These are phyloP conservation scores for Lophochroa leadbeateri DNA, from an alignment of 2,113 vertebrate genomes.

Conservation along the genomic window DNA sequence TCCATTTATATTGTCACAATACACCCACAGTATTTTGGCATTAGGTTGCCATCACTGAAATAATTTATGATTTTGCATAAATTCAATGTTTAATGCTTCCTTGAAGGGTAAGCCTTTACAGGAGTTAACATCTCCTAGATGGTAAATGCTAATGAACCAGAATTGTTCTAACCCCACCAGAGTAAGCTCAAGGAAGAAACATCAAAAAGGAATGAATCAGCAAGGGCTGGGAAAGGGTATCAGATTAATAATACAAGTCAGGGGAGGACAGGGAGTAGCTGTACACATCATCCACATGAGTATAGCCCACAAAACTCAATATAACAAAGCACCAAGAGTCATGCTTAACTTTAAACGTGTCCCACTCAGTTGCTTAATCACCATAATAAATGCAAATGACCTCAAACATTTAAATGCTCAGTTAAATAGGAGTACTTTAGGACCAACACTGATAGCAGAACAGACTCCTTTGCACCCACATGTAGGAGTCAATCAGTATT, in stretches of 20 bases:
- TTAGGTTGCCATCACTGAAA: neutral
- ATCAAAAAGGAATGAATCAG: neutral
- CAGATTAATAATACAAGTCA: neutral
- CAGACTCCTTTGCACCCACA: neutral
- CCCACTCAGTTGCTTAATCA: neutral
- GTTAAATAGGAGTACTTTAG: neutral
- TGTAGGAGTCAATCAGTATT: neutral
- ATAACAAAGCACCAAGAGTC: neutral
- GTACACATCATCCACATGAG: neutral
- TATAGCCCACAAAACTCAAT: neutral
- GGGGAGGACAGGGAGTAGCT: neutral
- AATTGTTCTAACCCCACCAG: neutral
- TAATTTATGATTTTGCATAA: neutral
- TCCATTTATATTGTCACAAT: neutral
- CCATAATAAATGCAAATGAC: neutral
- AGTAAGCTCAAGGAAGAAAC: neutral
- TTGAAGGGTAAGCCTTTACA: neutral
- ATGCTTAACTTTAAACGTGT: neutral
- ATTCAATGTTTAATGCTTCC: neutral
- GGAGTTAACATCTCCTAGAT: fast-evolving
- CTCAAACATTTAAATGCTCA: neutral
- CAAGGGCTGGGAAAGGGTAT: neutral
- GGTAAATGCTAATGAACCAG: neutral
- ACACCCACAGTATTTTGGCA: neutral
- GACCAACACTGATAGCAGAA: neutral